phyloP scores from a whole-genome alignment of 2,888 invertebrate genomes.

The Megalurothrips usitatus region DNA sequence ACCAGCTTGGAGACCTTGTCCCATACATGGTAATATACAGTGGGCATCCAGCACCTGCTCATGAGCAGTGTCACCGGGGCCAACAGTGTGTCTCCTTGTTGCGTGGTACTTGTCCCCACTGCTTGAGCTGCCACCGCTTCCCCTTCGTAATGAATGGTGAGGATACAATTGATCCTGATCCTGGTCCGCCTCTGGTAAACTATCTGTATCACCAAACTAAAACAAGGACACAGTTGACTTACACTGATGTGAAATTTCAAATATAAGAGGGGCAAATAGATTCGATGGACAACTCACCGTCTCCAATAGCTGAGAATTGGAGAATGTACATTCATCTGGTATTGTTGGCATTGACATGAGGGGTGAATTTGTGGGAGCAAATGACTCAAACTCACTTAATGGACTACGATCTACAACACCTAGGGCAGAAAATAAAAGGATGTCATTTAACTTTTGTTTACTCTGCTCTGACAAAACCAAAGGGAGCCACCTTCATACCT shows the following conservation, averaged over 20 bases:
- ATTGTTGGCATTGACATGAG: constrained; percentile 53
- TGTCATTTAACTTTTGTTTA: background rate
- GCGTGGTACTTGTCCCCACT: constrained; percentile 53
- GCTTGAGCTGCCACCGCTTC: constrained; percentile 30
- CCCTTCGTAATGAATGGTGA: background rate
- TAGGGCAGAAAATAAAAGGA: constrained; percentile 33
- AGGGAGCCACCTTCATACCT: constrained; percentile 38
- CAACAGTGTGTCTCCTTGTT: constrained; percentile 85
- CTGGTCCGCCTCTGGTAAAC: constrained; percentile 30
- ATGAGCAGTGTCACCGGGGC: constrained; percentile 84
- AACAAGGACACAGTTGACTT: constrained; percentile 37
- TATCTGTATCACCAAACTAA: constrained; percentile 55
- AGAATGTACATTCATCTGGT: constrained; percentile 43
- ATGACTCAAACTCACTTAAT: constrained; percentile 43
- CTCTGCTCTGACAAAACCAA: background rate
- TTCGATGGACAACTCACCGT: constrained; percentile 49
- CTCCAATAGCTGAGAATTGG: constrained; percentile 54
- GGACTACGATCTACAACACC: constrained; percentile 52
- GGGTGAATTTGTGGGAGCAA: constrained; percentile 43
- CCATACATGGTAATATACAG: constrained; percentile 41
- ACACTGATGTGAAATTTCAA: background rate
- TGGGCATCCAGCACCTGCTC: constrained; percentile 59
- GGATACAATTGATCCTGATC: background rate
- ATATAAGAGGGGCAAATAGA: constrained; percentile 17
- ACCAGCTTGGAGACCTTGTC: constrained; percentile 39